Evolutionary conservation across 2,113 vertebrate genomes (phyloP).

Genomic region (Oncorhynchus keta): DNA sequence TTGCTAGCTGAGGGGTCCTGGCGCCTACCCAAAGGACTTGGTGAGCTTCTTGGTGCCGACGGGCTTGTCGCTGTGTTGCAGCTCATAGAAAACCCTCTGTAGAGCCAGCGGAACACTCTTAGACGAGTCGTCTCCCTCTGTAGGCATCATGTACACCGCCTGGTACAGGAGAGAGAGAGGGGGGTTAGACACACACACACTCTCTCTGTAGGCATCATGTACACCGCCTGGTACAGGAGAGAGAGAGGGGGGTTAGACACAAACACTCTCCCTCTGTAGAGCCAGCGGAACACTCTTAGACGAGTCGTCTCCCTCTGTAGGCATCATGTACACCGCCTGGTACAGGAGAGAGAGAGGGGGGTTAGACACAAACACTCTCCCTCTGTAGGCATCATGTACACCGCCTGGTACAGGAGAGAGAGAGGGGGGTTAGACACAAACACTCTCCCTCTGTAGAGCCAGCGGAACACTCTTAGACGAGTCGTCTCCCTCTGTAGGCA

Average conservation of each 20-base stretch:
- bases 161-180: conserved; percentile 51
- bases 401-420: conserved; percentile 78
- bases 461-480: too few species aligned
- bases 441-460: too few species aligned
- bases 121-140: conserved; percentile 97
- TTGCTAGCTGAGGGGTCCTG: background rate
- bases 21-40: conserved; percentile 94
- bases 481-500: too few species aligned
- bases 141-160: conserved; percentile 99
- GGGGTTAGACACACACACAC: too few species aligned
- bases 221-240: conserved; percentile 82
- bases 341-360: conserved; percentile 15
- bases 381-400: conserved; percentile 99
- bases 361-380: conserved; percentile 70
- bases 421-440: too few species aligned
- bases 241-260: too few species aligned
- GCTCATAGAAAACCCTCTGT: conserved; percentile 97
- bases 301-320: conserved; percentile 97
- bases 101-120: conserved; percentile 97
- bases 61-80: conserved; percentile 98
- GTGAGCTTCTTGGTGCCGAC: conserved; percentile 99
- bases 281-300: conserved; percentile 98
- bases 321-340: conserved; percentile 99
- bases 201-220: conserved; percentile 90
- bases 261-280: too few species aligned